These are phyloP conservation scores for Drosophila ohnishii DNA, from an alignment of 1,140 invertebrate species.

Conservation along the genomic window DNA sequence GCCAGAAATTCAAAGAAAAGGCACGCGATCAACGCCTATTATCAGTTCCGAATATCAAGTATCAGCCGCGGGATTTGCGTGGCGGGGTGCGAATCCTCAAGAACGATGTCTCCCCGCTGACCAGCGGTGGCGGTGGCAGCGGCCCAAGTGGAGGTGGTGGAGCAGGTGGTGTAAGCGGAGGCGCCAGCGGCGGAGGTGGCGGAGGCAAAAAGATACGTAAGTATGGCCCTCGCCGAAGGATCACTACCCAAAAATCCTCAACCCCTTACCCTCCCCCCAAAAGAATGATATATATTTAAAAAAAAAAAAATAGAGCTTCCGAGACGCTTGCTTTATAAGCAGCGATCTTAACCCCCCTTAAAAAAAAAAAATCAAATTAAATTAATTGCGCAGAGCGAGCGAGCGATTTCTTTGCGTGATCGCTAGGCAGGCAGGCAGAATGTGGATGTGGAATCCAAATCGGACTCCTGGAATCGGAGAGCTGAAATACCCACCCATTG, in stretches of 20 bases:
- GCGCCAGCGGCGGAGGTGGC: slow-evolving; percentile 2
- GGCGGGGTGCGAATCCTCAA: slow-evolving; percentile 59
- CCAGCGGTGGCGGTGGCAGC: slow-evolving; percentile 84
- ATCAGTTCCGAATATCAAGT: slow-evolving; percentile 91
- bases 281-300: not conserved
- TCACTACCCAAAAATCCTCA: not conserved
- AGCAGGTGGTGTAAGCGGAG: slow-evolving; percentile 11
- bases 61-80: slow-evolving; percentile 79
- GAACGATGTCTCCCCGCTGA: slow-evolving; percentile 83
- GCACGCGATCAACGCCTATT: slow-evolving; percentile 87
- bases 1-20: slow-evolving; percentile 86
- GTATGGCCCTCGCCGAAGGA: slow-evolving; percentile 84
- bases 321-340: not conserved
- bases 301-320: slow-evolving; percentile 1
- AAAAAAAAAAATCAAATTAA: not conserved
- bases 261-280: not conserved
- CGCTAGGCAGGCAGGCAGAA: slow-evolving; percentile 44
- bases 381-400: slow-evolving; percentile 28
- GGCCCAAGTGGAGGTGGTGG: slow-evolving; percentile 7
- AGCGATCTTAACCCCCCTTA: slow-evolving; percentile 7
- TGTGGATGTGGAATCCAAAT: slow-evolving; percentile 16
- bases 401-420: slow-evolving; percentile 33
- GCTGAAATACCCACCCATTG: not conserved
- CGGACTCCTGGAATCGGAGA: slow-evolving; percentile 9
- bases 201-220: slow-evolving; percentile 92